Evolutionary conservation across 2,888 invertebrate species (phyloP), one percentile per base, ranked within the genome.

Genomic region (Conistra vaccinii): DNA sequence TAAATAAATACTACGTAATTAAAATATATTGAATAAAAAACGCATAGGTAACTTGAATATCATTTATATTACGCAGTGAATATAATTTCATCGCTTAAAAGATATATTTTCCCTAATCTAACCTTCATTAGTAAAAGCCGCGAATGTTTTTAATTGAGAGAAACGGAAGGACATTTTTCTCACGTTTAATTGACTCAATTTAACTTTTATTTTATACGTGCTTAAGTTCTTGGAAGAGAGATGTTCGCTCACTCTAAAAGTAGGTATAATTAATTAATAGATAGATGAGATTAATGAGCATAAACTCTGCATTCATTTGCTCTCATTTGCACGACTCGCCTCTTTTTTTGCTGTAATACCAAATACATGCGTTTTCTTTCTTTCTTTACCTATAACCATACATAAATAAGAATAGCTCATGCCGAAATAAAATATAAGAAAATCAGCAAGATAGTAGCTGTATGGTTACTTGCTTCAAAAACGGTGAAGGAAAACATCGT

Each of bases 131-230:
- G 20, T 20, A n/a, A 42, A 57, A 68, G 23, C 35, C 7, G 32
- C 23, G 14, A 45, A 69, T 45, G 29, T 26, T 69, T 68, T 39
- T 62, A 81, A 83, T 83, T 72, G 23, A 35, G 39, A 69, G 48
- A 48, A 78, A 58, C 14, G 61, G 35, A 45, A n/a, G 10, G 14
- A 42, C 7, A 17, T 53, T 29, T 69, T 20, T 35, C 20, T 23
- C 42, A 6, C 17, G 3, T 63, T 42, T 53, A 78, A 53, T 69
- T 68, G 32, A 57, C 9, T 48, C 9, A 48, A 51, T 71, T 60
- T 80, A 5, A 80, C 35, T 57, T 45, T 55, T 39, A 45, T 58
- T 63, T 67, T 62, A 23, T 32, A 57, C 48, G 23, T 17, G 26
- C 7, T 45, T 5, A 7, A 61, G 42, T 53, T 48, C 12, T 26